phyloP scores from a whole-genome alignment of 2,797 vertebrate genomes.

The Pristis pectinata region DNA sequence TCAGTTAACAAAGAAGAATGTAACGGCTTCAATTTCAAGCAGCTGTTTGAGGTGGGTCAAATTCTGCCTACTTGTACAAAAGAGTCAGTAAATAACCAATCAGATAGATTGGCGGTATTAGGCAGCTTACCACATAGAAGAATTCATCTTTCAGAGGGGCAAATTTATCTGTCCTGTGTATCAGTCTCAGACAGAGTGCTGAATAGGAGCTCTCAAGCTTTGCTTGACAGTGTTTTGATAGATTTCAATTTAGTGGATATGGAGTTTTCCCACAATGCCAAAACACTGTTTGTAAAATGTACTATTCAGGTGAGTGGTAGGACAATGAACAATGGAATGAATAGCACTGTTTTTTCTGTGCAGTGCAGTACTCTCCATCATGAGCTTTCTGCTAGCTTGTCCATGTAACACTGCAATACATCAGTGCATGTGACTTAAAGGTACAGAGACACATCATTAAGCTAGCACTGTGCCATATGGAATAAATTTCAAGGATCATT shows the following conservation, averaged over 20 bases:
- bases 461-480: not conserved
- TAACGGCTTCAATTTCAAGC: conserved; percentile 14
- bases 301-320: not conserved
- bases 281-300: conserved; percentile 33
- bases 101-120: conserved; percentile 7
- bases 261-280: conserved; percentile 26
- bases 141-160: conserved; percentile 15
- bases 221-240: conserved; percentile 18
- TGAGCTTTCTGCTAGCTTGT: not conserved
- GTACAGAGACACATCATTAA: conserved; percentile 10
- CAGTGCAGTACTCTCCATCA: not conserved
- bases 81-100: conserved; percentile 3
- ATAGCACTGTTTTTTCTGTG: not conserved
- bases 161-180: conserved; percentile 7
- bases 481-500: not conserved
- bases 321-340: conserved; percentile 9
- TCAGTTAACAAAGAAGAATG: conserved; percentile 34
- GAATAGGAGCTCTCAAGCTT: not conserved
- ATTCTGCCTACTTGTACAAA: conserved; percentile 11
- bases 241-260: conserved; percentile 20
- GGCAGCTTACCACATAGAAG: conserved; percentile 5
- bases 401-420: not conserved
- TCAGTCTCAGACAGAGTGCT: not conserved
- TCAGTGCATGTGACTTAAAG: not conserved
- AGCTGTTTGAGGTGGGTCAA: conserved; percentile 25